Percentiles rank a stretch among this genome's conserved stretches.
These are phyloP conservation scores for Phoeniculus purpureus DNA, from an alignment of 2,797 vertebrate species.

Conservation along the genomic window DNA sequence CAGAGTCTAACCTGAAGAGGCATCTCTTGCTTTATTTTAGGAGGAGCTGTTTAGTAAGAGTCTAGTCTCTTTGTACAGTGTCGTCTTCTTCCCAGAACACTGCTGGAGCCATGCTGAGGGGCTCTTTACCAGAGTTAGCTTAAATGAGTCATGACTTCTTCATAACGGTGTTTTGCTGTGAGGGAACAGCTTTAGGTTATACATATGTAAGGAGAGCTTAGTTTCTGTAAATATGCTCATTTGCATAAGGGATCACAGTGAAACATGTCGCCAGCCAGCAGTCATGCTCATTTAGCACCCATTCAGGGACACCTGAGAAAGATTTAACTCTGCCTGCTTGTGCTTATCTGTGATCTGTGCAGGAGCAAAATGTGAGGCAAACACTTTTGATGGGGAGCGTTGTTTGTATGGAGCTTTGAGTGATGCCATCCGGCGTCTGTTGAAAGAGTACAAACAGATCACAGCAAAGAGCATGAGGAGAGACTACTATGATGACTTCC, in stretches of 20 bases:
- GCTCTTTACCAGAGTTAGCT: not conserved
- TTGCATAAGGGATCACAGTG: not conserved
- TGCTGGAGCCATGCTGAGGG: not conserved
- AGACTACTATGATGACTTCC: constrained; percentile 91
- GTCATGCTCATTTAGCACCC: accelerated
- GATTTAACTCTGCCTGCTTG: not conserved
- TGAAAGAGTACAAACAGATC: constrained; percentile 95
- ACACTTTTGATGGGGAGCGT: constrained; percentile 95
- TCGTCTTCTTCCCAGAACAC: not conserved
- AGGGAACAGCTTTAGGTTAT: not conserved
- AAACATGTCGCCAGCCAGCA: not conserved
- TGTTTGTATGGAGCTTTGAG: constrained; percentile 93
- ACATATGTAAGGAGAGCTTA: not conserved
- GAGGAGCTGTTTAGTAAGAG: not conserved
- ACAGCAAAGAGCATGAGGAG: constrained; percentile 88
- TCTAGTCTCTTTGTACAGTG: not conserved
- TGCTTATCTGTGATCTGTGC: not conserved
- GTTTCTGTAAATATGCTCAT: not conserved
- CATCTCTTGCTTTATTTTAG: not conserved
- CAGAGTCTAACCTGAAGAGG: not conserved
- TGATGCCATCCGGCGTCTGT: constrained; percentile 87
- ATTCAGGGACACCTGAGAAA: not conserved
- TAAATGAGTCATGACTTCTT: not conserved
- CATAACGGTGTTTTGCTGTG: not conserved
- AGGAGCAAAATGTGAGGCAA: constrained; percentile 96